Percentiles rank a stretch among this genome's conserved stretches.
phyloP scores from a whole-genome alignment of 2,888 invertebrate genomes.

The Xanthia togata region DNA sequence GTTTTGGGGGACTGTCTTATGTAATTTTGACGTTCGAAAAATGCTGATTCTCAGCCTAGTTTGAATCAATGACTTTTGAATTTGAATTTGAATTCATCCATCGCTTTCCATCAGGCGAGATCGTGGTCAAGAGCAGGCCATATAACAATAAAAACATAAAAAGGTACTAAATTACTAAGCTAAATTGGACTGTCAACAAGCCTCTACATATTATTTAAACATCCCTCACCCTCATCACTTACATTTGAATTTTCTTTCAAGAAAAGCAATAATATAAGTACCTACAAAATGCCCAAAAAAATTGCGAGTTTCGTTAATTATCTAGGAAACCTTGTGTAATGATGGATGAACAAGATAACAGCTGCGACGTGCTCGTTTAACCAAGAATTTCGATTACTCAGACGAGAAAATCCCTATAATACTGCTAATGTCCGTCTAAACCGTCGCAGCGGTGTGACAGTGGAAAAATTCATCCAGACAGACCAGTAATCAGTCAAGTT shows the following conservation, averaged over 20 bases:
- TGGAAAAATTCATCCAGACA: conserved; percentile 82
- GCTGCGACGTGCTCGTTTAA: conserved; percentile 63
- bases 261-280: conserved; percentile 23
- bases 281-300: conserved; percentile 1
- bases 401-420: conserved; percentile 79
- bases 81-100: no score
- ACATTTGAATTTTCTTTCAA: conserved; percentile 23
- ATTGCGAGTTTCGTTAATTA: conserved; percentile 47
- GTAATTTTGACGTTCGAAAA: no score
- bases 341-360: conserved; percentile 62
- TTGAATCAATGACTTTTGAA: no score
- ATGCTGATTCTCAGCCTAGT: no score
- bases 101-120: no score
- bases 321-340: conserved; percentile 54
- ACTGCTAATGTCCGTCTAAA: conserved; percentile 79
- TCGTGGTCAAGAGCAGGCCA: no score
- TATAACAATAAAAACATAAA: no score
- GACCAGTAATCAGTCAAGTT: conserved; percentile 87
- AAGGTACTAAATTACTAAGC: not conserved
- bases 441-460: conserved; percentile 72
- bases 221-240: conserved; percentile 13
- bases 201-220: conserved; percentile 19
- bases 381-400: conserved; percentile 80
- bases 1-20: no score
- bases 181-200: conserved; percentile 22